Conservation (phyloP, 2,113 vertebrate species). For the Muscicapa adusta region DNA sequence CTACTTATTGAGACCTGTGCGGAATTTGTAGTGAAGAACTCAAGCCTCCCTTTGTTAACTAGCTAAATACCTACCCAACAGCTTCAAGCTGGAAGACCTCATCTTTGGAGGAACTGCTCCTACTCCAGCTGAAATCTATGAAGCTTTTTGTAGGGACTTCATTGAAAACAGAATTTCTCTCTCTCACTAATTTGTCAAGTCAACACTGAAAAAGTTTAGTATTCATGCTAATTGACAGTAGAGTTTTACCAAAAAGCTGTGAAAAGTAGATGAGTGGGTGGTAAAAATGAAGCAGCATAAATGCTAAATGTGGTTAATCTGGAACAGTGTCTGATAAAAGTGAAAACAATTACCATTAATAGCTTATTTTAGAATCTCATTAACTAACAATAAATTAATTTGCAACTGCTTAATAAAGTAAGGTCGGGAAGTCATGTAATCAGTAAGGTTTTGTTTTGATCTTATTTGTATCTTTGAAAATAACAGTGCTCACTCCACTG, state of each 20-base stretch:
- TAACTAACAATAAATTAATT: constrained; percentile 24
- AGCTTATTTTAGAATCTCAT: constrained; percentile 43
- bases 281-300: background rate
- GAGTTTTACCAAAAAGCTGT: background rate
- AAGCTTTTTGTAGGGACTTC: background rate
- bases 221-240: background rate
- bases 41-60: background rate
- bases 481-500: background rate
- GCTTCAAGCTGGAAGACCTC: background rate
- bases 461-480: background rate
- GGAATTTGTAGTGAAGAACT: background rate
- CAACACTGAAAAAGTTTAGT: background rate
- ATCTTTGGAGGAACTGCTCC: background rate
- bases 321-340: background rate
- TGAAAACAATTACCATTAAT: constrained; percentile 33
- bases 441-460: background rate
- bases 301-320: background rate
- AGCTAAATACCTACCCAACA: background rate
- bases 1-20: background rate
- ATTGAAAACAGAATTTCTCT: background rate
- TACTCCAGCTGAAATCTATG: background rate
- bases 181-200: background rate
- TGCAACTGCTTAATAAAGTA: constrained; percentile 26
- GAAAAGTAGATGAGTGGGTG: background rate
- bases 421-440: background rate